Evolutionary conservation across 2,888 invertebrate species (phyloP), one percentile per base, ranked within the genome.

Genomic region (Noctua janthina): DNA sequence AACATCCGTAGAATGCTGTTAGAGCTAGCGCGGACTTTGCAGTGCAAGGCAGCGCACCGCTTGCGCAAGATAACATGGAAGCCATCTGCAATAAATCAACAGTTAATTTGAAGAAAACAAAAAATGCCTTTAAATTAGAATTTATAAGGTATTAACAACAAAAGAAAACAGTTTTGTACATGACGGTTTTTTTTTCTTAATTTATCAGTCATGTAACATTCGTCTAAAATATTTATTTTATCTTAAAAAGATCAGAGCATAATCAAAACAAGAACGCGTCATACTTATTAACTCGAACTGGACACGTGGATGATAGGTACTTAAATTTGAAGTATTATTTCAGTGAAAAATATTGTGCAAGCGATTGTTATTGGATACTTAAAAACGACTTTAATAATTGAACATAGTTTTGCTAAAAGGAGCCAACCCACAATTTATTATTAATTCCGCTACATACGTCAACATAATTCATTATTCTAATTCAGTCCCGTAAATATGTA

Each of bases 261-360:
- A 54, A 72, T 39, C 71, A 54, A 80, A 79, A 71, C 74, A 74
- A 80, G 20, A 74, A 56, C 62, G 29, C 39, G 43, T 59, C 7
- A n/a, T 11, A 59, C 29, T n/a, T 13, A 74, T 23, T 29, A 49
- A 64, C 17, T 29, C 10, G 1, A 74, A 46, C 17, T 54, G 39
- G 8, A 54, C 13, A 35, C 39, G 56, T 81, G 2, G 17, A 17
- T 49, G 29, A 56, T 49, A 29, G 13, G 11, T 17, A 46, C 35
- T 35, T n/a, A 15, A 5, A 17, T 11, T 23, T 35, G 5, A n/a
- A 35, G 29, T 51, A 17, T 13, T 43, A 29, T 13, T 62, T 77
- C 2, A 23, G 17, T 51, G 20, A 17, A 23, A 51, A 23, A 51
- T 29, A 43, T 7, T 56, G 23, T 1, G 29, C 29, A 13, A 70